Conservation (phyloP, 2,888 invertebrate species). For the Bursaphelenchus okinawaensis region DNA sequence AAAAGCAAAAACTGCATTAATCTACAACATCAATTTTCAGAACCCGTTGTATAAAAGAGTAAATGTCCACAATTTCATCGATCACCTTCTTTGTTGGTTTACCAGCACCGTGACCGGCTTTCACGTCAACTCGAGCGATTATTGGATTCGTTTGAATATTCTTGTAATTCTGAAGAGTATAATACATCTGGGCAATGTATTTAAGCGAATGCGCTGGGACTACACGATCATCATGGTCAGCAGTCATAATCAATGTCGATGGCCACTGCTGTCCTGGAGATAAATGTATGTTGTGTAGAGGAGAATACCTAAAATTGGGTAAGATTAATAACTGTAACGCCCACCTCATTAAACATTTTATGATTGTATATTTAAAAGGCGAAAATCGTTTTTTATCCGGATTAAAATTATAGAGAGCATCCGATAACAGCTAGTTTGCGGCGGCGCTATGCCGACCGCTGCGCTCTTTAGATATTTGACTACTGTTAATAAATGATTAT, state of each 20-base stretch:
- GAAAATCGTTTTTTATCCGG: too few relatives aligned
- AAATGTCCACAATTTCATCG: slow-evolving; percentile 78
- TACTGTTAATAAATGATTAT: too few relatives aligned
- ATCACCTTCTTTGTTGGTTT: slow-evolving; percentile 82
- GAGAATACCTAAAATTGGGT: slow-evolving; percentile 68
- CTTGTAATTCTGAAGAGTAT: slow-evolving; percentile 60
- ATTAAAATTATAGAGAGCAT: too few relatives aligned
- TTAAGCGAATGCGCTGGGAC: slow-evolving; percentile 94
- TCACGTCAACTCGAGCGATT: slow-evolving; percentile 81
- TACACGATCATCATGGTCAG: slow-evolving; percentile 96
- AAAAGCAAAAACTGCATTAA: too few relatives aligned
- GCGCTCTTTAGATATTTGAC: too few relatives aligned
- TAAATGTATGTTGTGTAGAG: slow-evolving; percentile 79
- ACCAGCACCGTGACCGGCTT: slow-evolving; percentile 92
- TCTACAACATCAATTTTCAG: slow-evolving; percentile 4
- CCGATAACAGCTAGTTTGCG: too few relatives aligned
- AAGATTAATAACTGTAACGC: neutral
- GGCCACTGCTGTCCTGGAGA: slow-evolving; percentile 70
- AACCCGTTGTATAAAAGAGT: slow-evolving; percentile 70
- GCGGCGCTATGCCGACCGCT: too few relatives aligned
- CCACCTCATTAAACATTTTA: slow-evolving; percentile 12
- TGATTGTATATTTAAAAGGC: too few relatives aligned
- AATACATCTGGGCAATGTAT: slow-evolving; percentile 82
- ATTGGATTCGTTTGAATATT: slow-evolving; percentile 71
- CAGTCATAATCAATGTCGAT: slow-evolving; percentile 82